Conservation (phyloP, 1,140 invertebrate genomes). For the Meloidogyne exigua region DNA sequence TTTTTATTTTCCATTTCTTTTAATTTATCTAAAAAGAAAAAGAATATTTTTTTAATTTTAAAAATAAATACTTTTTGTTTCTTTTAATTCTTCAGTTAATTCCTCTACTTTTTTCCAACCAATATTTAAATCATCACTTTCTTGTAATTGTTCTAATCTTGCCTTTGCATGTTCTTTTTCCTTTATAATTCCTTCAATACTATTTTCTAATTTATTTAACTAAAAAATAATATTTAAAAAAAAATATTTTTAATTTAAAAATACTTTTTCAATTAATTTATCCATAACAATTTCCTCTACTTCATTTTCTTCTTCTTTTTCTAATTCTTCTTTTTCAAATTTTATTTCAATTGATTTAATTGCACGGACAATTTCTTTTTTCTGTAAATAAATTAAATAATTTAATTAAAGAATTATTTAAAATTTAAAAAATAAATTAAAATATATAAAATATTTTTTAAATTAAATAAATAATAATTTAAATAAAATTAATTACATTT, state of each 20-base stretch:
- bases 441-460: no score
- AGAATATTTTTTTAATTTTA: conserved; percentile 28
- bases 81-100: conserved; percentile 34
- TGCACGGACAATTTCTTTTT: background rate
- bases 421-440: background rate
- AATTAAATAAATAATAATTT: no score
- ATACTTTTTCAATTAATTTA: conserved; percentile 7
- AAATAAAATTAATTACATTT: no score
- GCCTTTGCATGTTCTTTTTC: conserved; percentile 37
- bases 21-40: conserved; percentile 24
- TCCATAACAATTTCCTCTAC: conserved; percentile 14
- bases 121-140: conserved; percentile 15
- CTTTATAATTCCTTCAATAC: conserved; percentile 32
- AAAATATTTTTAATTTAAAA: conserved; percentile 15
- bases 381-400: conserved; percentile 21
- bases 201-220: conserved; percentile 29
- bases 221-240: conserved; percentile 10
- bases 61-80: conserved; percentile 27
- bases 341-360: conserved; percentile 6
- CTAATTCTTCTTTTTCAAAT: background rate
- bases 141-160: conserved; percentile 30
- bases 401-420: conserved; percentile 23
- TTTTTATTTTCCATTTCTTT: background rate
- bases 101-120: conserved; percentile 27
- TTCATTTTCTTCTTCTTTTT: conserved; percentile 8